Evolutionary conservation across 2,797 vertebrate species (phyloP), one percentile per base, ranked within the genome.

Genomic region (Chloroceryle amazona): DNA sequence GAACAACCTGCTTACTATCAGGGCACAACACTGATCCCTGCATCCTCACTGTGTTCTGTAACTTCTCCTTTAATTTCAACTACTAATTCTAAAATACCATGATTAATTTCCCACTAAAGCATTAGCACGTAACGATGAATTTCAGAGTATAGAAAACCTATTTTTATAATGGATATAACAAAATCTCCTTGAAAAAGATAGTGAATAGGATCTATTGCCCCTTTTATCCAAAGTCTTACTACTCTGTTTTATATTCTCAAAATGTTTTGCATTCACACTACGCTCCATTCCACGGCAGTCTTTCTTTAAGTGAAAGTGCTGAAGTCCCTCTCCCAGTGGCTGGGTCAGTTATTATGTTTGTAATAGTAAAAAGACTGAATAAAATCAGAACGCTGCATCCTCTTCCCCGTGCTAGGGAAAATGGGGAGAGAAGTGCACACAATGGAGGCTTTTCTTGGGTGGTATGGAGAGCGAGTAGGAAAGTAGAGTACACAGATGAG

Each of bases 101-200:
- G 37, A 37, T 80, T 94, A 79, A 90, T 79, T 94, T 86, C 26
- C 55, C 63, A 49, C 14, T 72, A 55, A 78, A 78, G 10, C 8
- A 3, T 90, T 86, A 92, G 35, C 39, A 72, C 26, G 29, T 49
- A 44, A 33, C 74, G 63, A 60, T 25, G 51, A 87, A 76, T 91
- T 90, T 82, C 74, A 63, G 23, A 85, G 47, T 42, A 39, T 28
- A 90, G 52, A 17, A 85, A 83, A 31, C 17, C 26, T 86, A 46
- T 57, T 85, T 95, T 76, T 92, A 71, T 82, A 37, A 74, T 25
- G 41, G 25, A 73, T 89, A 71, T 61, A 82, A 87, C n/a, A 71
- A 85, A 76, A 91, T 80, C 39, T 80, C 31, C 62, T 58, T 44
- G 39, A 81, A 55, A 79, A 85, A 73, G 55, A 33, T 67, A 73